phyloP scores from a whole-genome alignment of 2,888 invertebrate genomes.

The Eupeodes luniger region DNA sequence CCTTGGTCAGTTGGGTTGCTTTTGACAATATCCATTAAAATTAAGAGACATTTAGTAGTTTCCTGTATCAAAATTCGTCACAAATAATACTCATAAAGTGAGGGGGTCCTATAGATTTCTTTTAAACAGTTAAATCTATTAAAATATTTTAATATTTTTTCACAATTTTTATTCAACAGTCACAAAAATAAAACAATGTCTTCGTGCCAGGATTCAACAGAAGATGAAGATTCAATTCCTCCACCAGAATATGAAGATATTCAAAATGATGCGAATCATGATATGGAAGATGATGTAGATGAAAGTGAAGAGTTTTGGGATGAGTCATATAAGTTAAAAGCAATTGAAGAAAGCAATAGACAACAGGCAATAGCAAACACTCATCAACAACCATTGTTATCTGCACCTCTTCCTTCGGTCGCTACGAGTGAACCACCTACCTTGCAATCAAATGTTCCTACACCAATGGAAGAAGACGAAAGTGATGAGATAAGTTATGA shows the following conservation, averaged over 20 bases:
- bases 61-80: too few species aligned
- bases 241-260: slow-evolving; percentile 80
- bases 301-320: slow-evolving; percentile 63
- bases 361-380: slow-evolving; percentile 45
- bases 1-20: too few species aligned
- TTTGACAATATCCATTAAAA: too few species aligned
- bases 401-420: slow-evolving; percentile 50
- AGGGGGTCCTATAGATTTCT: too few species aligned
- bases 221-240: slow-evolving; percentile 80
- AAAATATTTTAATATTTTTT: too few species aligned
- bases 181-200: slow-evolving; percentile 48
- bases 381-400: slow-evolving; percentile 35
- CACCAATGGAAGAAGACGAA: slow-evolving; percentile 48
- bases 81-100: too few species aligned
- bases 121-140: too few species aligned
- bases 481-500: slow-evolving; percentile 61
- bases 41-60: too few species aligned
- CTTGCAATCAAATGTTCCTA: slow-evolving; percentile 1
- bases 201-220: slow-evolving; percentile 61
- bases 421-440: slow-evolving; percentile 29
- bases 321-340: slow-evolving; percentile 35
- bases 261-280: slow-evolving; percentile 30
- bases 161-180: neutral
- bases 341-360: slow-evolving; percentile 43
- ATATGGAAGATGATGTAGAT: slow-evolving; percentile 52